Conservation (phyloP, 2,797 vertebrate species). For the Parambassis ranga region DNA sequence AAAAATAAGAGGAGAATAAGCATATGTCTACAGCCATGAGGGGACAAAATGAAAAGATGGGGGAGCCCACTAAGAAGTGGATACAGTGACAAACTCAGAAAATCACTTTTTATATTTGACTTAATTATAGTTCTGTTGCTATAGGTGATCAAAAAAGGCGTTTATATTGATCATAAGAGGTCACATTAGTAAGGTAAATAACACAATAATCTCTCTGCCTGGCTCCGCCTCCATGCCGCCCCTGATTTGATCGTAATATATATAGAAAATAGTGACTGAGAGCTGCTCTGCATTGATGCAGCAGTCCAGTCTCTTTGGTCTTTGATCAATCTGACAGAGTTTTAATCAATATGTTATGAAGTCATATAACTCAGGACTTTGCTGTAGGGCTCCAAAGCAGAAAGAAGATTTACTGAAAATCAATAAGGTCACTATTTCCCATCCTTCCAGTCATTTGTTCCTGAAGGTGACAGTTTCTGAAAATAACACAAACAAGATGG, state of each 20-base stretch:
- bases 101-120: too few relatives aligned
- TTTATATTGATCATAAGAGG: not conserved
- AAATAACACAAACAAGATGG: not conserved
- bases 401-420: conserved; percentile 47
- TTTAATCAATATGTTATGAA: conserved; percentile 59
- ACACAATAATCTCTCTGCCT: not conserved
- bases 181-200: not conserved
- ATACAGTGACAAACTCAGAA: too few relatives aligned
- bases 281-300: not conserved
- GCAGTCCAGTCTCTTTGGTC: conserved; percentile 12
- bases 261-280: conserved; percentile 14
- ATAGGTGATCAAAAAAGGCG: not conserved
- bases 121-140: too few relatives aligned
- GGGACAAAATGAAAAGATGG: too few relatives aligned
- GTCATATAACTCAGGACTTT: conserved; percentile 45
- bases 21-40: too few relatives aligned
- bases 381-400: conserved; percentile 26
- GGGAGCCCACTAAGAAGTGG: too few relatives aligned
- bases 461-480: conserved; percentile 2
- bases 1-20: too few relatives aligned
- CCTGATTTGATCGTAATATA: not conserved
- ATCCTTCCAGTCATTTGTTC: conserved; percentile 3
- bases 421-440: conserved; percentile 35
- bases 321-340: conserved; percentile 43
- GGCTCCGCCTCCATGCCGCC: not conserved